Evolutionary conservation across 35 echinoderm and acorn worm genomes (phyloP).

Genomic region (Apostichopus parvimensis): DNA sequence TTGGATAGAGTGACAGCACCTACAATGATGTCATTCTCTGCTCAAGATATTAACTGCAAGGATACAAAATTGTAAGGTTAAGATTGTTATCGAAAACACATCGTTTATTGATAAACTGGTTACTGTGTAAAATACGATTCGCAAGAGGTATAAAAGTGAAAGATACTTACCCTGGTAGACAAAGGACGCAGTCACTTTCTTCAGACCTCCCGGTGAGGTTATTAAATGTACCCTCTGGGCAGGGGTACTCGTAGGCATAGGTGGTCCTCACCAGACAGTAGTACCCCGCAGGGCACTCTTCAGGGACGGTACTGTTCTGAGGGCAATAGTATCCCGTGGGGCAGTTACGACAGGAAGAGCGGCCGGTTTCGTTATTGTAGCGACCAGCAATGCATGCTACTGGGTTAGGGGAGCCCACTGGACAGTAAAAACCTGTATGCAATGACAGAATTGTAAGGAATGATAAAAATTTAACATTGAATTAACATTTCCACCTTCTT

Average conservation of each 20-base stretch:
- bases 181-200: slow-evolving; percentile 72
- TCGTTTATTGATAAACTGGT: too few relatives aligned
- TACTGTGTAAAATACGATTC: too few relatives aligned
- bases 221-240: slow-evolving; percentile 87
- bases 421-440: slow-evolving; percentile 70
- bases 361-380: slow-evolving; percentile 89
- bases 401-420: slow-evolving; percentile 61
- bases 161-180: slow-evolving; percentile 78
- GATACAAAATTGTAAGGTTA: too few relatives aligned
- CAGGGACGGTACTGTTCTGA: slow-evolving; percentile 79
- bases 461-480: neutral
- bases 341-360: slow-evolving; percentile 65
- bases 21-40: too few relatives aligned
- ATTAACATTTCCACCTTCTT: too few relatives aligned
- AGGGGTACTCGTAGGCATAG: slow-evolving; percentile 76
- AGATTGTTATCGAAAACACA: too few relatives aligned
- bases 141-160: too few relatives aligned
- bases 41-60: too few relatives aligned
- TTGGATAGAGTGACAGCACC: too few relatives aligned
- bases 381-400: slow-evolving; percentile 66
- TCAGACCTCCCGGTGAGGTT: slow-evolving; percentile 73
- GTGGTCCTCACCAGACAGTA: slow-evolving; percentile 78
- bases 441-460: neutral
- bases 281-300: slow-evolving; percentile 81
- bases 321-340: slow-evolving; percentile 89